These are phyloP conservation scores for Drosophila arizonae DNA, from an alignment of 1,140 invertebrate species.

Conservation along the genomic window DNA sequence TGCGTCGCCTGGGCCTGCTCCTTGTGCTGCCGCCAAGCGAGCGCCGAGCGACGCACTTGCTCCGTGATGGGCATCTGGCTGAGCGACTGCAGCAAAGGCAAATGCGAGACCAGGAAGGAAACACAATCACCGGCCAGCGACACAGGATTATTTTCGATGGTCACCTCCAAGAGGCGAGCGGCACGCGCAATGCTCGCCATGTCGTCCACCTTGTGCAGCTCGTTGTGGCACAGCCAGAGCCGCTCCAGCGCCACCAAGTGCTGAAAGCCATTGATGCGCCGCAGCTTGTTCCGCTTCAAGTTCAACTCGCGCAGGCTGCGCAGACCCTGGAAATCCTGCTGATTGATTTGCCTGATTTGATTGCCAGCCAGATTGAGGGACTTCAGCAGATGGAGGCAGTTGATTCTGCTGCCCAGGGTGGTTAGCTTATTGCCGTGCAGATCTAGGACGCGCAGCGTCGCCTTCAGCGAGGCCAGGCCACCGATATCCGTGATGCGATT, in stretches of 20 bases:
- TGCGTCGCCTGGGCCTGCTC: constrained; percentile 88
- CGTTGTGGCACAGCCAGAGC: constrained; percentile 82
- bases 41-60: constrained; percentile 88
- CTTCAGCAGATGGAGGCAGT: constrained; percentile 88
- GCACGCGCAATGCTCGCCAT: constrained; percentile 90
- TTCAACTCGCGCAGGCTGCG: constrained; percentile 92
- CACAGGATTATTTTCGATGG: constrained; percentile 94
- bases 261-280: constrained; percentile 90
- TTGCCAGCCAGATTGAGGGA: constrained; percentile 96
- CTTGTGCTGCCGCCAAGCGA: constrained; percentile 89
- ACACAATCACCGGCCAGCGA: constrained; percentile 89
- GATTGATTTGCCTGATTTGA: constrained; percentile 89
- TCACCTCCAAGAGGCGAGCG: constrained; percentile 89
- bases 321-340: constrained; percentile 90
- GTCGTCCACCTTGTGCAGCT: constrained; percentile 89
- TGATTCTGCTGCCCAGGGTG: constrained; percentile 83
- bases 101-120: constrained; percentile 90
- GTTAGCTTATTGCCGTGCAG: constrained; percentile 94
- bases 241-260: constrained; percentile 84
- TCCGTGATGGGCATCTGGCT: constrained; percentile 91
- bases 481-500: constrained; percentile 87
- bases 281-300: constrained; percentile 92
- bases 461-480: constrained; percentile 60
- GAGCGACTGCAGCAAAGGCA: constrained; percentile 88
- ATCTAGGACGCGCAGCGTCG: constrained; percentile 88